Conservation (phyloP, 2,888 invertebrate genomes). For the Blera fallax region DNA sequence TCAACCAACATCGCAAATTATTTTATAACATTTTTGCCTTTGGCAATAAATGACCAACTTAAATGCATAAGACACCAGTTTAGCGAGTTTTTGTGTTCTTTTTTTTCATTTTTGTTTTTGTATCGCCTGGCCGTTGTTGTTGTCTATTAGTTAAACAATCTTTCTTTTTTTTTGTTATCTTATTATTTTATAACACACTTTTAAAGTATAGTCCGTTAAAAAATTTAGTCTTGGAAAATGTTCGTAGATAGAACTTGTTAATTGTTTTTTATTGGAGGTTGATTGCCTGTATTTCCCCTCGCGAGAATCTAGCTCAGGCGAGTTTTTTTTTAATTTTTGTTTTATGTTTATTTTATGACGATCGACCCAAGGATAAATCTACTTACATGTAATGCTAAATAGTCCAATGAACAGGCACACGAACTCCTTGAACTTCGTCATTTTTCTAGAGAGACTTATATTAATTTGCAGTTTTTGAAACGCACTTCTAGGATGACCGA, state of each 20-base stretch:
- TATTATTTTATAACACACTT: conserved; percentile 3
- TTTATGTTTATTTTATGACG: background rate
- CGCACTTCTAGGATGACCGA: conserved; percentile 45
- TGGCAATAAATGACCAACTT: conserved; percentile 69
- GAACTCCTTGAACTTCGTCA: conserved; percentile 62
- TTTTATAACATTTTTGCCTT: conserved; percentile 64
- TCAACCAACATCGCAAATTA: conserved; percentile 47
- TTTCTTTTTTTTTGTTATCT: background rate
- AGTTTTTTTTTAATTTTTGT: background rate
- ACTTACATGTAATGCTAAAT: conserved; percentile 63
- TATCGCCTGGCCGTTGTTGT: conserved; percentile 19
- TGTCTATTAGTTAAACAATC: conserved; percentile 37
- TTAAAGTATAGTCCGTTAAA: conserved; percentile 20
- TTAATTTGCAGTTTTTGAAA: background rate
- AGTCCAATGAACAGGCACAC: conserved; percentile 58
- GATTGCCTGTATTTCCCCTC: background rate
- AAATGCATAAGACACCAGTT: conserved; percentile 71
- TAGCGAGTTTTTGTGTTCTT: conserved; percentile 47
- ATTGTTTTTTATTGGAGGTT: conserved; percentile 2
- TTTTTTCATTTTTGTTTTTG: conserved; percentile 25
- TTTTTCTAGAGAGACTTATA: background rate
- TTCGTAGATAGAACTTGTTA: conserved; percentile 30
- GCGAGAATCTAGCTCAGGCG: conserved; percentile 9
- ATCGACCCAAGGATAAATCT: conserved; percentile 33
- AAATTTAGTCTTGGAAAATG: background rate